These are phyloP conservation scores for Macropis europaea DNA, from an alignment of 2,888 invertebrate species.

Conservation along the genomic window DNA sequence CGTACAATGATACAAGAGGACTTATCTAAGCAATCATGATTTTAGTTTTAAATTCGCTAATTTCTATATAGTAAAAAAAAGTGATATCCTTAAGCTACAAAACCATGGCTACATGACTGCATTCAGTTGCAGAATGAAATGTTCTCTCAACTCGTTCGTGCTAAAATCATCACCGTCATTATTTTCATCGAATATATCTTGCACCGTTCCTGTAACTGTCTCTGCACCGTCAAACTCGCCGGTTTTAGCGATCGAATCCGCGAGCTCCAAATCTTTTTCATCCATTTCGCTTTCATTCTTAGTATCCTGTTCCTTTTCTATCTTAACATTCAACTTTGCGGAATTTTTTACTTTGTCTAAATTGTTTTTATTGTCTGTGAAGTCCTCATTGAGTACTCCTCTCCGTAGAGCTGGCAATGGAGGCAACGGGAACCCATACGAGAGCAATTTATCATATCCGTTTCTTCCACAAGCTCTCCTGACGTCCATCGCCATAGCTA, in stretches of 20 bases:
- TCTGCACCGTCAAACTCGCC: slow-evolving; percentile 44
- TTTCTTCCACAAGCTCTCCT: slow-evolving; percentile 63
- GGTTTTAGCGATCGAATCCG: slow-evolving; percentile 7
- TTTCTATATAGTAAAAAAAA: slow-evolving; percentile 41
- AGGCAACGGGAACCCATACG: slow-evolving; percentile 71
- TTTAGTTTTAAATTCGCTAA: slow-evolving; percentile 19
- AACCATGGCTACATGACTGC: slow-evolving; percentile 57
- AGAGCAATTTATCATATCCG: slow-evolving; percentile 68
- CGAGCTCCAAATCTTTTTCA: slow-evolving; percentile 12
- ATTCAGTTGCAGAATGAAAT: slow-evolving; percentile 64
- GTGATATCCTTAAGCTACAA: slow-evolving; percentile 18
- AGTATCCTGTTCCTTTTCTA: not conserved
- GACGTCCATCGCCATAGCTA: slow-evolving; percentile 65
- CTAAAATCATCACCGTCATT: slow-evolving; percentile 71
- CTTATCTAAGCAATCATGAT: slow-evolving; percentile 25
- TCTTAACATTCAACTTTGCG: slow-evolving; percentile 9
- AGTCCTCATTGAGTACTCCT: slow-evolving; percentile 36
- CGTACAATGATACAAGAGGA: slow-evolving; percentile 41
- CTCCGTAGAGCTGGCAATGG: slow-evolving; percentile 56
- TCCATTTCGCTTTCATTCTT: slow-evolving; percentile 20
- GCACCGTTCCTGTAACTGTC: slow-evolving; percentile 73
- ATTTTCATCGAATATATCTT: slow-evolving; percentile 76
- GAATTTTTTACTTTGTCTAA: not conserved
- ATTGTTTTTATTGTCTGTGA: slow-evolving; percentile 35
- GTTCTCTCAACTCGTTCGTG: slow-evolving; percentile 67